phyloP scores from a whole-genome alignment of 2,888 invertebrate genomes.

The Cephus pygmeus region DNA sequence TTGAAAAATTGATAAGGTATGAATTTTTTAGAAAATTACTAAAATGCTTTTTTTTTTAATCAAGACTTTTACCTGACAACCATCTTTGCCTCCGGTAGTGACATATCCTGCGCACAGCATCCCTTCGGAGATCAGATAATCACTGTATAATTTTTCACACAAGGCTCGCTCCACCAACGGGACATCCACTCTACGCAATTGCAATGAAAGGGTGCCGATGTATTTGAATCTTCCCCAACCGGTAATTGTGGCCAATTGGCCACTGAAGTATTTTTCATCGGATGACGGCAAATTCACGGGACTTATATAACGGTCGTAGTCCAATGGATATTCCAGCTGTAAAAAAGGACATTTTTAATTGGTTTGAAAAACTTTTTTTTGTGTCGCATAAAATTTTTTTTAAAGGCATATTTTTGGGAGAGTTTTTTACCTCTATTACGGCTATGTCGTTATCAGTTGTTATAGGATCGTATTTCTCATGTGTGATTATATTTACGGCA shows the following conservation, averaged over 20 bases:
- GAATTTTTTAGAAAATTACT: too few relatives aligned
- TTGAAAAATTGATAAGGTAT: too few relatives aligned
- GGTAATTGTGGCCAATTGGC: background rate
- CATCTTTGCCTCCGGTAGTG: constrained; percentile 70
- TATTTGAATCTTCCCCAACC: background rate
- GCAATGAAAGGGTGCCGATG: background rate
- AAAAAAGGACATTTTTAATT: background rate
- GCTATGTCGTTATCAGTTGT: constrained; percentile 55
- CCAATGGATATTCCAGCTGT: background rate
- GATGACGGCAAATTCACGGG: background rate
- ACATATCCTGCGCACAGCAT: constrained; percentile 74
- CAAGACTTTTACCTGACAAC: constrained; percentile 68
- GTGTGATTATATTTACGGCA: constrained; percentile 38
- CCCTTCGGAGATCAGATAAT: constrained; percentile 63
- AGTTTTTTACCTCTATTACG: constrained; percentile 47
- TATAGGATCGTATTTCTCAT: constrained; percentile 44
- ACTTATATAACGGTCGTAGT: background rate
- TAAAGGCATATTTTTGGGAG: too few relatives aligned
- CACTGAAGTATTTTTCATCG: background rate
- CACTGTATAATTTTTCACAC: background rate
- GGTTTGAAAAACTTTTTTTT: too few relatives aligned
- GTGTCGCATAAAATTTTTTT: too few relatives aligned
- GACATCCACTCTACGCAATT: background rate
- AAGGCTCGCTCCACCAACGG: background rate
- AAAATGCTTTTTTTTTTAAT: background rate